A percentile compares a stretch with the other conserved stretches of the same genome.
These are phyloP conservation scores for Phaethornis superciliosus DNA, from an alignment of 2,113 vertebrate genomes.

Conservation along the genomic window DNA sequence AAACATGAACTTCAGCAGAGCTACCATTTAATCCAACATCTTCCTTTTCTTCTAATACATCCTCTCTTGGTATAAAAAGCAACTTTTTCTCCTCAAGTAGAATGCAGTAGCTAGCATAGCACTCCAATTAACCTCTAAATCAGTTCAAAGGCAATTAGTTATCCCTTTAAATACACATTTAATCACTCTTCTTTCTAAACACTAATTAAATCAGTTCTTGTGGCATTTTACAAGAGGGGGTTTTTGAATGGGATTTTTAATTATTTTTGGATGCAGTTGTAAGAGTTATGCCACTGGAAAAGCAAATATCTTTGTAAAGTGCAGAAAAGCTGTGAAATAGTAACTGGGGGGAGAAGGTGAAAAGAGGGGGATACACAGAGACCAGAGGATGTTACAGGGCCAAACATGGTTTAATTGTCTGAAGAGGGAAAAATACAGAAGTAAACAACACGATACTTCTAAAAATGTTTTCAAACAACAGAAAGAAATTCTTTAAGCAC, in stretches of 20 bases:
- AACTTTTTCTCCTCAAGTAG: background rate
- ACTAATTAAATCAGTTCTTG: background rate
- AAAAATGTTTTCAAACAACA: background rate
- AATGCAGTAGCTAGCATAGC: background rate
- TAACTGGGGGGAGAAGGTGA: accelerated
- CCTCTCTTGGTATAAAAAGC: background rate
- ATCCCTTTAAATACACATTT: background rate
- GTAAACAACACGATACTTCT: background rate
- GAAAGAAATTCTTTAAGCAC: background rate
- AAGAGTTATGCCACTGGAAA: background rate
- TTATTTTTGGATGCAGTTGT: background rate
- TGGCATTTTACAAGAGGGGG: accelerated
- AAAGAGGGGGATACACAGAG: accelerated
- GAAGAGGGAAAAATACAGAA: background rate
- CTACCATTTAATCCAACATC: background rate
- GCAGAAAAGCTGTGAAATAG: background rate
- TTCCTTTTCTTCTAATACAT: background rate
- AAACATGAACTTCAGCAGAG: background rate
- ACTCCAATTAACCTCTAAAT: background rate
- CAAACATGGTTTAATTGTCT: background rate
- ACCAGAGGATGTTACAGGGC: accelerated
- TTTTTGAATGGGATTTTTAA: background rate
- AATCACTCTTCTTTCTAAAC: background rate
- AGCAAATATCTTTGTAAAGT: background rate
- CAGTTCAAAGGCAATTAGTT: background rate